Evolutionary conservation across 2,797 vertebrate species (phyloP), one percentile per base, ranked within the genome.

Genomic region (Sphenopsis melanotis): DNA sequence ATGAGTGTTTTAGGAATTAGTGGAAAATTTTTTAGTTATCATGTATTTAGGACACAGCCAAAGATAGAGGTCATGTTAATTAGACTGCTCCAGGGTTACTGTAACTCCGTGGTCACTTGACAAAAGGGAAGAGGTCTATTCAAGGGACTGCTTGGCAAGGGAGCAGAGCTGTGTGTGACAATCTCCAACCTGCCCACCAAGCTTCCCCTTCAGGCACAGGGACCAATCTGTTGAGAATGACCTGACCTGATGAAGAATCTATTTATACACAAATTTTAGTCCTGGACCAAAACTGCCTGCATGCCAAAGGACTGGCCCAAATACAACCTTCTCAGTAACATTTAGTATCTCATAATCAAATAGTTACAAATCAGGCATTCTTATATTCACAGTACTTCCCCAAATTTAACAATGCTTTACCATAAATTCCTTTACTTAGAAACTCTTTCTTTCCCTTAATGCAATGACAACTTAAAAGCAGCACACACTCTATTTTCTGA

Each of bases 11-110:
- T 47, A 93, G 18, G 44, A 93, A 77, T 85, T 90, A 93, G 87
- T 93, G 90, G 90, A 94, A 95, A 94, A 57, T 71, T 95, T 96
- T 93, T 93, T 84, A 87, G 66, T 95, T 92, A 74, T 52, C 79
- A 90, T 93, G 92, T 85, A 96, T 97, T 95, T 84, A 95, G 94
- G 92, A 95, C 95, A 94, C 44, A 90, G 78, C 18, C 90, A 93
- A 89, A 92, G 89, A 95, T 90, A 94, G 86, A 95, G 90, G 93
- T 96, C 92, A 95, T 87, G 69, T 78, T 94, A 96, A 96, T 96
- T 94, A 94, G 82, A 95, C 77, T 94, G 95, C 95, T 95, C 92
- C 93, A 94, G 94, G 94, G 94, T 91, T 92, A 94, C 90, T 87
- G 55, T 92, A 90, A 84, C 88, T 90, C 47, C 5, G 2, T 57